phyloP scores from a whole-genome alignment of 1,140 invertebrate genomes.

The Drosophila triauraria region DNA sequence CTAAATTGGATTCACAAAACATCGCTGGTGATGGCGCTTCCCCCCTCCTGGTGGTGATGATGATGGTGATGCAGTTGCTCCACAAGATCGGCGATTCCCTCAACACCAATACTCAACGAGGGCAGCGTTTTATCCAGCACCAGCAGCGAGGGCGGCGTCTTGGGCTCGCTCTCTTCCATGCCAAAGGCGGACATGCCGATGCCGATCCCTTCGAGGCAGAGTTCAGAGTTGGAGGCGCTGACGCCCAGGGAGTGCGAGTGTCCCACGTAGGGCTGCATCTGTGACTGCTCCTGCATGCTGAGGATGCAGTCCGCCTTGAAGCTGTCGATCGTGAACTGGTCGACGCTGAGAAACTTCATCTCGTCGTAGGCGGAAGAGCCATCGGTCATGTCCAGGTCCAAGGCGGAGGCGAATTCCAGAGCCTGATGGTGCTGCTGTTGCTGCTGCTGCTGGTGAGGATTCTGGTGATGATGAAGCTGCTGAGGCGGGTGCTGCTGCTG shows the following conservation, averaged over 20 bases:
- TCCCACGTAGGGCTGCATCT: constrained; percentile 41
- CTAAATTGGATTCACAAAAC: constrained; percentile 42
- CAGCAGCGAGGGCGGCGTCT: constrained; percentile 67
- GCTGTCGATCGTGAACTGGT: constrained; percentile 84
- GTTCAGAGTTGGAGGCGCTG: constrained; percentile 17
- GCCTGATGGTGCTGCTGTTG: constrained; percentile 50
- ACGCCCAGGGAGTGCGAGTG: constrained; percentile 27
- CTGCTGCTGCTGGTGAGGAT: constrained; percentile 28
- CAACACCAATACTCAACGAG: constrained; percentile 70
- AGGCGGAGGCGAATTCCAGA: constrained; percentile 53
- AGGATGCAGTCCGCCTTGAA: constrained; percentile 84
- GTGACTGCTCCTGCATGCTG: constrained; percentile 72
- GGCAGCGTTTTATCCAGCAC: constrained; percentile 77
- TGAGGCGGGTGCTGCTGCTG: constrained; percentile 43
- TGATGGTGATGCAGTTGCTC: constrained; percentile 60
- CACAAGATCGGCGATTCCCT: constrained; percentile 70
- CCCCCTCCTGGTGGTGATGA: constrained; percentile 35
- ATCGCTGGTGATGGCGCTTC: constrained; percentile 22
- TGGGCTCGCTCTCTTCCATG: constrained; percentile 47
- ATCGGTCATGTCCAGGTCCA: constrained; percentile 67
- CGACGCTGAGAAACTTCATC: constrained; percentile 84
- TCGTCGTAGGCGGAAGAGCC: constrained; percentile 80
- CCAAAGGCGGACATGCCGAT: constrained; percentile 60
- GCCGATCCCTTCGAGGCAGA: constrained; percentile 63
- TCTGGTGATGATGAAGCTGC: constrained; percentile 21